Conservation (phyloP, 1,140 invertebrate species). For the Vanessa tameamea region DNA sequence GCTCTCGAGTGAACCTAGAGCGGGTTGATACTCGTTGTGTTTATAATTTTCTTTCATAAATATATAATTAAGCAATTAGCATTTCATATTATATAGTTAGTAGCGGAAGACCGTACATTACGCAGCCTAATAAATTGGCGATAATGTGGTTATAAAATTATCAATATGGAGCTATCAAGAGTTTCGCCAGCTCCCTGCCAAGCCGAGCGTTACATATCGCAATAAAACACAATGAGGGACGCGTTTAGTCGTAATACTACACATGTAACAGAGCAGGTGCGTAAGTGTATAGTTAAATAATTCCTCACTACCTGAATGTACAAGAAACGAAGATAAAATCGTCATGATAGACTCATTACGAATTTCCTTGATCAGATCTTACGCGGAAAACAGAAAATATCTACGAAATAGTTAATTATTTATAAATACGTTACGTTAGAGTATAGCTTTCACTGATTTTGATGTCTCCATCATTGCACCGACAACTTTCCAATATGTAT, state of each 20-base stretch:
- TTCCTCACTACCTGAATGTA: conserved; percentile 47
- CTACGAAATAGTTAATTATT: background rate
- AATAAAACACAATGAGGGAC: conserved; percentile 40
- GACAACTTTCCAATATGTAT: conserved; percentile 70
- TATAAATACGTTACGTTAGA: conserved; percentile 23
- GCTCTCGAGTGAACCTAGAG: too few species aligned
- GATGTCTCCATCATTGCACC: conserved; percentile 68
- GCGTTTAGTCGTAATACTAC: conserved; percentile 36
- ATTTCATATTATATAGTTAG: conserved; percentile 1
- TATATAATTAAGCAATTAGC: background rate
- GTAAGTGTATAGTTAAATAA: conserved; percentile 50
- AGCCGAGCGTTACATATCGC: conserved; percentile 45
- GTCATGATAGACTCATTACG: background rate
- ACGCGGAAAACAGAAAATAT: conserved; percentile 50
- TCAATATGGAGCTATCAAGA: conserved; percentile 39
- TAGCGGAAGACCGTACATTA: conserved; percentile 16
- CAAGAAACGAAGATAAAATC: conserved; percentile 27
- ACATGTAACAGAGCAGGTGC: conserved; percentile 52
- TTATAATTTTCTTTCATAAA: background rate
- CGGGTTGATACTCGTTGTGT: too few species aligned
- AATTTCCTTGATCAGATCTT: conserved; percentile 40
- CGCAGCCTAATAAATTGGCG: conserved; percentile 26
- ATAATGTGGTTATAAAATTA: conserved; percentile 36
- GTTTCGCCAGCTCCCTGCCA: conserved; percentile 37
- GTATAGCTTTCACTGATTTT: conserved; percentile 55